Percentiles rank a stretch among this genome's conserved stretches.
Evolutionary conservation across 2,113 vertebrate genomes (phyloP).

Genomic region (Ciconia boyciana): DNA sequence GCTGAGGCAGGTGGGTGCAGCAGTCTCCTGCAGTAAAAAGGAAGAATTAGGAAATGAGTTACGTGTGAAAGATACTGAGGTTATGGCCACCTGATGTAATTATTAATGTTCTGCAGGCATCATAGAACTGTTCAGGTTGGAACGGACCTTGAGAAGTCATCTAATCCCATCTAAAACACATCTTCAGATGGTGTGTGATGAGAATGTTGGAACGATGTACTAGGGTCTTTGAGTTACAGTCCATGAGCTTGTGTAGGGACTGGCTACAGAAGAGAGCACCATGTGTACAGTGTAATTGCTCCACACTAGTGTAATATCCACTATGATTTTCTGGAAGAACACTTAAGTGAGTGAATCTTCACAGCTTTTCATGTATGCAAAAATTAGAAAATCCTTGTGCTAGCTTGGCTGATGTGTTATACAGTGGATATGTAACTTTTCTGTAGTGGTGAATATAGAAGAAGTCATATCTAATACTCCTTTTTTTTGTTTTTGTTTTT

Average conservation of each 20-base stretch:
- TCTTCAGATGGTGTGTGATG: neutral
- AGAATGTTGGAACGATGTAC: neutral
- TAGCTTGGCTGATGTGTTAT: neutral
- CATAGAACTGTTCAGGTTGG: neutral
- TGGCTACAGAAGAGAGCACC: neutral
- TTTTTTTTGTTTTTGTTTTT: neutral
- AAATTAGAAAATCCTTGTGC: neutral
- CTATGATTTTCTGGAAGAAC: neutral
- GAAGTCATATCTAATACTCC: neutral
- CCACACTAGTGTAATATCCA: neutral
- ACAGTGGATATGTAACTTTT: neutral
- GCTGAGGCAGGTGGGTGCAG: neutral
- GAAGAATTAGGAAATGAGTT: neutral
- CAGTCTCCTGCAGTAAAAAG: neutral
- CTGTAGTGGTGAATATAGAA: neutral
- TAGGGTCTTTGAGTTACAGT: neutral
- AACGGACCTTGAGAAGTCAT: neutral
- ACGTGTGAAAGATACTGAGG: neutral
- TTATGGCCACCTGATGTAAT: neutral
- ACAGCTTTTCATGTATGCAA: neutral
- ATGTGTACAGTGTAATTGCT: neutral
- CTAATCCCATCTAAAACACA: neutral
- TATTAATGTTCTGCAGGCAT: neutral
- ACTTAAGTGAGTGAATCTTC: neutral
- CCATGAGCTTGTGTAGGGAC: neutral